Conservation (phyloP, 2,888 invertebrate species). For the Aporophyla nigra region DNA sequence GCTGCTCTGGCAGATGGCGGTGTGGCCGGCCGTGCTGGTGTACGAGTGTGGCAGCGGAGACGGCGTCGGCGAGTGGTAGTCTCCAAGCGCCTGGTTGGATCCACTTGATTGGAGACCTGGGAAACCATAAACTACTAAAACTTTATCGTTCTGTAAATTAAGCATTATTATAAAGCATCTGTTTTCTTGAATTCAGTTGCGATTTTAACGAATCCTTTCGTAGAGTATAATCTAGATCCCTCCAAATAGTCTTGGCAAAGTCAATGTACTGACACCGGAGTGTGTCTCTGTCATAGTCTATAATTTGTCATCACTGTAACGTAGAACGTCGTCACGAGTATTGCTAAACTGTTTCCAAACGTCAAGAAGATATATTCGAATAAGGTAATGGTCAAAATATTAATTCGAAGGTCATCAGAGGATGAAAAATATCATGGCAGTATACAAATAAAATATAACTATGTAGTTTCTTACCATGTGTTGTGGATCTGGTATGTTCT, state of each 20-base stretch:
- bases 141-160: conserved; percentile 18
- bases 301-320: neutral
- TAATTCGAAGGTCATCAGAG: neutral
- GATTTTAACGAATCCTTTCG: neutral
- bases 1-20: conserved; percentile 91
- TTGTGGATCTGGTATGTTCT: conserved; percentile 95
- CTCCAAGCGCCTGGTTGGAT: conserved; percentile 93
- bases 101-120: conserved; percentile 92
- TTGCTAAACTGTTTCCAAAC: neutral
- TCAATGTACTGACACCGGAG: neutral
- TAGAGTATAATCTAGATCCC: neutral
- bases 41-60: conserved; percentile 91
- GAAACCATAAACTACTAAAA: conserved; percentile 54
- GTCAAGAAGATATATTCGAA: neutral
- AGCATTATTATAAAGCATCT: neutral
- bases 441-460: neutral
- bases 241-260: neutral
- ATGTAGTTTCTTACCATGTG: conserved; percentile 87
- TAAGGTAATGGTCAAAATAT: neutral
- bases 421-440: neutral
- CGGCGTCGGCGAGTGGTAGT: conserved; percentile 92
- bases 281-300: neutral
- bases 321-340: neutral
- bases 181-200: neutral
- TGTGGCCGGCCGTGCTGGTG: conserved; percentile 85